Evolutionary conservation across 2,888 invertebrate species (phyloP).

Genomic region (Orthonychiurus folsomi): DNA sequence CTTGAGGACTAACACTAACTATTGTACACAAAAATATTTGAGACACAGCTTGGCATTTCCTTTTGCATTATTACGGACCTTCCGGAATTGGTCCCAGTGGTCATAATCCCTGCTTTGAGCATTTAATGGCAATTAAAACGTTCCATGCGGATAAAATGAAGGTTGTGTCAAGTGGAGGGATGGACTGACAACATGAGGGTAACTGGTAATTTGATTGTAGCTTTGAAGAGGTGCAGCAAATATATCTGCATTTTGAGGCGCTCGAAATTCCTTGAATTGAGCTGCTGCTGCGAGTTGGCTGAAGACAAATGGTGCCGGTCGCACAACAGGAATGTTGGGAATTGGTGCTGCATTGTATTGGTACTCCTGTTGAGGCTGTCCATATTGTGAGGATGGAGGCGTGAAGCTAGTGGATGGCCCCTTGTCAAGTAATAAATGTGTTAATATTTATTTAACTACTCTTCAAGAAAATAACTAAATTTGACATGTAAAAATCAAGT

Average conservation of each 20-base stretch:
- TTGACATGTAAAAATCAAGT: not conserved
- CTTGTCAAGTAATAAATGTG: too few species aligned
- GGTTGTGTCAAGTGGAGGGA: not conserved
- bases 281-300: constrained; percentile 1
- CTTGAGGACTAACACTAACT: too few species aligned
- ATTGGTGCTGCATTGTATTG: not conserved
- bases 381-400: too few species aligned
- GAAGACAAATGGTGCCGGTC: constrained; percentile 1
- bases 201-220: not conserved
- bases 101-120: too few species aligned
- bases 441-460: too few species aligned
- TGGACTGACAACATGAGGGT: not conserved
- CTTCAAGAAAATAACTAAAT: not conserved
- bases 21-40: too few species aligned
- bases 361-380: not conserved
- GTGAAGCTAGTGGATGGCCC: too few species aligned
- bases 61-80: too few species aligned
- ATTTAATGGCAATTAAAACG: too few species aligned
- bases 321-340: not conserved
- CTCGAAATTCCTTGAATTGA: not conserved
- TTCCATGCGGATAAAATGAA: not conserved
- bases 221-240: not conserved
- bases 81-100: too few species aligned
- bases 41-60: too few species aligned
- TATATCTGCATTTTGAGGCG: not conserved